phyloP scores from a whole-genome alignment of 2,888 invertebrate species.

The Acrocyrtus sp. region DNA sequence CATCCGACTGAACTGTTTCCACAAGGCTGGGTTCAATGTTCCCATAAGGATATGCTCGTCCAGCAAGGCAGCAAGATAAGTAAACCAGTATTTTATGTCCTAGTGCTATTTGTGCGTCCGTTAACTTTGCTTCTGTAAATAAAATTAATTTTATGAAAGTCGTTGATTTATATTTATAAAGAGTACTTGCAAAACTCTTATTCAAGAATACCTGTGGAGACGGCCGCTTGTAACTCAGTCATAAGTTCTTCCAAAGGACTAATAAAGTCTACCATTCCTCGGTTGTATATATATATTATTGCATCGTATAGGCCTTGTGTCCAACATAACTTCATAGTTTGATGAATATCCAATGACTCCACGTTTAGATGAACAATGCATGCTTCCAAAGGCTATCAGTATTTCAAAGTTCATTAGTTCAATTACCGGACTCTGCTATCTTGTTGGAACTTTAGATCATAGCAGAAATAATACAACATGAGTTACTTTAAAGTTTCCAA shows the following conservation, averaged over 20 bases:
- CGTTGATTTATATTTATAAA: not conserved
- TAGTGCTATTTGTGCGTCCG: conserved; percentile 69
- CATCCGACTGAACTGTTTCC: conserved; percentile 77
- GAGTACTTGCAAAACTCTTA: not conserved
- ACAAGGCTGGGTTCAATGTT: conserved; percentile 74
- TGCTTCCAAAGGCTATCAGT: conserved; percentile 72
- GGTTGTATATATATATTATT: conserved; percentile 80
- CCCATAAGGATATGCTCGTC: conserved; percentile 82
- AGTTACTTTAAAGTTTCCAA: conserved; percentile 69
- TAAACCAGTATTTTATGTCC: conserved; percentile 89
- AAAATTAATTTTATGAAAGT: conserved; percentile 4
- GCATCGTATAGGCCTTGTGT: conserved; percentile 75
- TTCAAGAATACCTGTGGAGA: conserved; percentile 65
- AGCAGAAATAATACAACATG: conserved; percentile 7
- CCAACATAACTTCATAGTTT: conserved; percentile 73
- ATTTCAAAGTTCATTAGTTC: not conserved
- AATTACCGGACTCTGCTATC: not conserved
- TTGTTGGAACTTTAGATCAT: not conserved
- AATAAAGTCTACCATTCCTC: conserved; percentile 79
- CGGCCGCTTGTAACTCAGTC: conserved; percentile 69
- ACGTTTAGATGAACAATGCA: conserved; percentile 80
- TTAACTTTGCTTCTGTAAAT: conserved; percentile 64
- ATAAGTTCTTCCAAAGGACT: conserved; percentile 78
- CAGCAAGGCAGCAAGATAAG: conserved; percentile 87
- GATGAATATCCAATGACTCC: conserved; percentile 80